Conservation (phyloP, 2,888 invertebrate genomes). For the Melinopterus prodromus region DNA sequence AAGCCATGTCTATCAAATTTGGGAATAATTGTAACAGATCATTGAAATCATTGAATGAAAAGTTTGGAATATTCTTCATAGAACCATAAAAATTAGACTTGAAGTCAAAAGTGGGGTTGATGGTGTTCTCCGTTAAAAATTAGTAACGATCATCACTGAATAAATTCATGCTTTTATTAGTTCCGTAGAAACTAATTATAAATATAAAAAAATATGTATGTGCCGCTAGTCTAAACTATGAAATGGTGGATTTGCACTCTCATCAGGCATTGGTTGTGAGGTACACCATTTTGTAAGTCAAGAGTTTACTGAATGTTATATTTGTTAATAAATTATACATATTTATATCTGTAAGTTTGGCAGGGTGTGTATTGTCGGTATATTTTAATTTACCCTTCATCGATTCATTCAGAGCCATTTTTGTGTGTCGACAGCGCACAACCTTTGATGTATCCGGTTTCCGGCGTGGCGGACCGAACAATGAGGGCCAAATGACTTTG, state of each 20-base stretch:
- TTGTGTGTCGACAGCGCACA: background rate
- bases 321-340: conserved; percentile 60
- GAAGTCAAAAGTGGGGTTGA: background rate
- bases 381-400: conserved; percentile 43
- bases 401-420: conserved; percentile 17
- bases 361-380: conserved; percentile 53
- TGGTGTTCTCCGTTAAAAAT: background rate
- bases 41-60: too few species aligned
- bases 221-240: conserved; percentile 53
- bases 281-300: conserved; percentile 48
- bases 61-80: too few species aligned
- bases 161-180: conserved; percentile 57
- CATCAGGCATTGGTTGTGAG: conserved; percentile 38
- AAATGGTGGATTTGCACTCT: conserved; percentile 40
- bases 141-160: conserved; percentile 26
- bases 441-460: conserved; percentile 5
- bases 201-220: conserved; percentile 52
- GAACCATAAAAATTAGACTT: too few species aligned
- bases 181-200: conserved; percentile 56
- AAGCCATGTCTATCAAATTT: too few species aligned
- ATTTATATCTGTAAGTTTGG: conserved; percentile 55
- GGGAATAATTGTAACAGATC: too few species aligned
- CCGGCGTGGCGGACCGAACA: background rate
- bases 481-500: background rate
- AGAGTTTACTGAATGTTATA: conserved; percentile 60